Conservation (phyloP, 1,140 invertebrate genomes). For the Temnothorax nylanderi region DNA sequence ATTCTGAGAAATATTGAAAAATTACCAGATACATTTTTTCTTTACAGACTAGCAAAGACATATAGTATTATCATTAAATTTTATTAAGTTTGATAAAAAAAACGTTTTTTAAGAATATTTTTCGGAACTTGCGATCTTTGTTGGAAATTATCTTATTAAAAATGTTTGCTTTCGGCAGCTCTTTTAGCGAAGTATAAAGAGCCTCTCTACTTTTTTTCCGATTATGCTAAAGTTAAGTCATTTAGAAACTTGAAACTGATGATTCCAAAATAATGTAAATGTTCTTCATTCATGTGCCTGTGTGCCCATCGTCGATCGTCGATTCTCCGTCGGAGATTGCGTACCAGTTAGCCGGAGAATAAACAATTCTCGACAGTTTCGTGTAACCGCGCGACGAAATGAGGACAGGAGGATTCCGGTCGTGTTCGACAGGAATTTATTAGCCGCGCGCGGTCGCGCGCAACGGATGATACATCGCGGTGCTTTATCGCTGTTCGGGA, state of each 20-base stretch:
- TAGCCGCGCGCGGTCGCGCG: conserved; percentile 56
- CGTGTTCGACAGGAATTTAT: conserved; percentile 73
- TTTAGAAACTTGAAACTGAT: not conserved
- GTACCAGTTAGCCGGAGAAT: conserved; percentile 5
- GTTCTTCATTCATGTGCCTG: not conserved
- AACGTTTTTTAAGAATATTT: conserved; percentile 18
- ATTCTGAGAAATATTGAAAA: conserved; percentile 61
- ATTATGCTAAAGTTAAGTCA: not conserved
- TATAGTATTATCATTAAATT: not conserved
- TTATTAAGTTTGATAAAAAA: not conserved
- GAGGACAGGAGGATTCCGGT: conserved; percentile 70
- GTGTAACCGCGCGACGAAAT: conserved; percentile 64
- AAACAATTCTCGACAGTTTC: conserved; percentile 63
- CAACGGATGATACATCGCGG: conserved; percentile 70
- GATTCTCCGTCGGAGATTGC: not conserved
- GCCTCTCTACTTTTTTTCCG: not conserved
- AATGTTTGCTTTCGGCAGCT: not conserved
- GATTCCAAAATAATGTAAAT: not conserved
- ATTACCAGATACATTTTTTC: conserved; percentile 37
- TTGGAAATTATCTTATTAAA: not conserved
- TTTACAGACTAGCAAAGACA: not conserved
- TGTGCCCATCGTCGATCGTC: not conserved
- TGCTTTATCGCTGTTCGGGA: conserved; percentile 74
- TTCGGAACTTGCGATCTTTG: not conserved
- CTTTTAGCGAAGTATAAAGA: not conserved